Evolutionary conservation across 1,140 invertebrate species (phyloP).

Genomic region (Bombyx mori): DNA sequence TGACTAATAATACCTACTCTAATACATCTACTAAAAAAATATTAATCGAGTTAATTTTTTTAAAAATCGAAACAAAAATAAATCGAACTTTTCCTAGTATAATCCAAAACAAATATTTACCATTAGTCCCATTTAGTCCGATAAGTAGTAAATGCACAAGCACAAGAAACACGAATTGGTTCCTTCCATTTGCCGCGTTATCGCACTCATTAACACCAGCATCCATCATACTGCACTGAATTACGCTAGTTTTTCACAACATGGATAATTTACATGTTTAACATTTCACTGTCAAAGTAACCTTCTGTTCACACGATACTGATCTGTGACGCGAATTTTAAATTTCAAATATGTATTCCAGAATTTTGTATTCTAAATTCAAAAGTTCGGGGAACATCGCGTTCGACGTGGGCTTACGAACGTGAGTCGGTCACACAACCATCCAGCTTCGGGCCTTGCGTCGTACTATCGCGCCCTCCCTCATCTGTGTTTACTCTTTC

Average conservation of each 20-base stretch:
- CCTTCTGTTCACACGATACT: slow-evolving; percentile 15
- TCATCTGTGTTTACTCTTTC: slow-evolving; percentile 62
- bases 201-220: slow-evolving; percentile 64
- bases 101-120: slow-evolving; percentile 33
- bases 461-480: slow-evolving; percentile 60
- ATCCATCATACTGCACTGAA: slow-evolving; percentile 65
- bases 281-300: slow-evolving; percentile 25
- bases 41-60: no score
- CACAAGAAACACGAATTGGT: slow-evolving; percentile 64
- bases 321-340: slow-evolving; percentile 17
- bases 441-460: slow-evolving; percentile 38
- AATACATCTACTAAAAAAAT: no score
- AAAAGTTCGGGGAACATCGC: slow-evolving; percentile 47
- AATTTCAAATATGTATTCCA: slow-evolving; percentile 15
- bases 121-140: slow-evolving; percentile 65
- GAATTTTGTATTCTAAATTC: slow-evolving; percentile 34
- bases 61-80: no score
- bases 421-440: slow-evolving; percentile 36
- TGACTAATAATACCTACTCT: no score
- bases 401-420: slow-evolving; percentile 19
- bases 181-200: slow-evolving; percentile 61
- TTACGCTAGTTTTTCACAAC: slow-evolving; percentile 46
- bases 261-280: slow-evolving; percentile 57
- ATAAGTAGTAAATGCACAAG: slow-evolving; percentile 65
- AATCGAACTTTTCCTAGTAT: no score